Evolutionary conservation across 2,113 vertebrate species (phyloP).

Genomic region (Alethe castanea): DNA sequence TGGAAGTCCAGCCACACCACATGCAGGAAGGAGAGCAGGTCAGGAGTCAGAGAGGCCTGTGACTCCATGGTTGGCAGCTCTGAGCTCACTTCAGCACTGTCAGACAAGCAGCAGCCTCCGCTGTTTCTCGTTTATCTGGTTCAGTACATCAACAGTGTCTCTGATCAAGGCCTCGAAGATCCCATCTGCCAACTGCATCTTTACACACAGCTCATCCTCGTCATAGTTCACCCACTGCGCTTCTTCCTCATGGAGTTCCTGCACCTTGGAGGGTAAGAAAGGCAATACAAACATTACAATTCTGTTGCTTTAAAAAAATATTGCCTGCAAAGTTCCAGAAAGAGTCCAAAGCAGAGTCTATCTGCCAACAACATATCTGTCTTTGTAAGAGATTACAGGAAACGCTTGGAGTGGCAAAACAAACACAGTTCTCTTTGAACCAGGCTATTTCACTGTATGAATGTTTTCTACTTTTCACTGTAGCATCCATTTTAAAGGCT

Average conservation of each 20-base stretch:
- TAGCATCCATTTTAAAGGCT: background rate
- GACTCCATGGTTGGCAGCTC: constrained; percentile 43
- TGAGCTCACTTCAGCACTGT: constrained; percentile 69
- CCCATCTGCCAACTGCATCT: constrained; percentile 96
- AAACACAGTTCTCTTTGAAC: background rate
- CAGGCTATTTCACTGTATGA: background rate
- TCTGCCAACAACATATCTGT: background rate
- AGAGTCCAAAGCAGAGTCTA: background rate
- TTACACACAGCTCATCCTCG: constrained; percentile 94
- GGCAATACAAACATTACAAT: background rate
- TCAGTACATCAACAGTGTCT: constrained; percentile 88
- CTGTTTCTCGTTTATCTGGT: constrained; percentile 85
- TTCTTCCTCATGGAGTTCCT: constrained; percentile 96
- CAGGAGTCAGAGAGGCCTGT: constrained; percentile 46
- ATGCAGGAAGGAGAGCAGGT: constrained; percentile 12
- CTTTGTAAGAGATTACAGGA: constrained; percentile 27
- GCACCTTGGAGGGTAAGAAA: constrained; percentile 77
- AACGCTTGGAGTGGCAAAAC: background rate
- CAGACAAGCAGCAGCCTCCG: constrained; percentile 74
- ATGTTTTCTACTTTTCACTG: background rate
- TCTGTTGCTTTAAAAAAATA: background rate
- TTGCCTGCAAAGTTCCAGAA: background rate
- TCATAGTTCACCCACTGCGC: constrained; percentile 98
- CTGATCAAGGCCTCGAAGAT: constrained; percentile 94
- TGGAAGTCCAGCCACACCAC: constrained; percentile 33